Base-by-base conservation (phyloP, 1,140 invertebrate genomes). In the Heliconius congener region DNA sequence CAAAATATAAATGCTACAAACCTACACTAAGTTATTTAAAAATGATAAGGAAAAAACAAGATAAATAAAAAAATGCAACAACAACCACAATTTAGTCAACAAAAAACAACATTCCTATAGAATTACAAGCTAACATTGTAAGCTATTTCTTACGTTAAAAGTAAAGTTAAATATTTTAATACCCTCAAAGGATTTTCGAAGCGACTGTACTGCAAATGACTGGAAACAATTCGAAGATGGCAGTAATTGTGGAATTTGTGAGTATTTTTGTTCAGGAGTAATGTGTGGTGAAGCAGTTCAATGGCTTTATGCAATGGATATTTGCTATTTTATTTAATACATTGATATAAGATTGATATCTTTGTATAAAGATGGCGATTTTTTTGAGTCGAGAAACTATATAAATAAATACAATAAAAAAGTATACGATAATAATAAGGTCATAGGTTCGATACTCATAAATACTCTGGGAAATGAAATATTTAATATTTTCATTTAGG, bases 221-320 rank as follows among this genome's bases (percentile, higher is more conserved):
- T 81, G 73, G 81, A 81, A 83, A 84, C 84, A 83, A 84, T 87
- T 85, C 77, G 80, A 80, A 80, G 66, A 82, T 77, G 79, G 80
- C 46, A 66, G 79, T 84, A 82, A 84, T 86, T 84, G 83, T 77
- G 50, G 84, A 84, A 86, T 84, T 84, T 81, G 83, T 55, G 1
- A 55, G 52, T 84, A 83, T 81, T 83, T 81, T 82, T 80, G 79
- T 82, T 82, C 73, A 72, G 76, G 39, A 76, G 81, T 76, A 75
- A 78, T 80, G 81, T 80, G 81, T 82, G 83, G 82, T 82, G 75
- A 39, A 19, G 30, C 39, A 79, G 81, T 81, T 83, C 79, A 81
- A 50, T 80, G 82, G 57, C 79, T 80, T 76, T 71, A 72, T 71
- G 72, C 50, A 72, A 77, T 71, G 8, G 5, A 66, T 70, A 19